Evolutionary conservation across 2,797 vertebrate genomes (phyloP).

Genomic region (Xiphorhynchus erythropygius): DNA sequence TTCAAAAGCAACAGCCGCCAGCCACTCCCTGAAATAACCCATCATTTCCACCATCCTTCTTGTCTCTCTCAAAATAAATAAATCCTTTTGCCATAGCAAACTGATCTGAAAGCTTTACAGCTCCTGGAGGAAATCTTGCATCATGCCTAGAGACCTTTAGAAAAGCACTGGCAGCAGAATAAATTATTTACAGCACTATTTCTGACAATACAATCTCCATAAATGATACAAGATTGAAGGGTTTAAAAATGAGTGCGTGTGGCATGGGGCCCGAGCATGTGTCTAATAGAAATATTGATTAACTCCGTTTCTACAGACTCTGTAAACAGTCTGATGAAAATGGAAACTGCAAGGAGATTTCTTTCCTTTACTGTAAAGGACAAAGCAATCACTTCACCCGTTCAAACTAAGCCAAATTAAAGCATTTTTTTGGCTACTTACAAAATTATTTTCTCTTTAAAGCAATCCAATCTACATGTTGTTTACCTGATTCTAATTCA

Average conservation of each 20-base stretch:
- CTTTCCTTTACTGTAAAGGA: neutral
- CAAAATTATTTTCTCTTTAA: slow-evolving; percentile 11
- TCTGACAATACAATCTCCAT: slow-evolving; percentile 69
- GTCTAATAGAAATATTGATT: slow-evolving; percentile 66
- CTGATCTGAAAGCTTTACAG: slow-evolving; percentile 52
- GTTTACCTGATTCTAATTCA: slow-evolving; percentile 30
- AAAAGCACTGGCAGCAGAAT: slow-evolving; percentile 63
- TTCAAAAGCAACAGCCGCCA: neutral
- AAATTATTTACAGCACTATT: slow-evolving; percentile 66
- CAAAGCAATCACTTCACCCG: neutral
- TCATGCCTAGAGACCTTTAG: slow-evolving; percentile 52
- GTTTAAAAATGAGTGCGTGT: slow-evolving; percentile 46
- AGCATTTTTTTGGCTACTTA: neutral
- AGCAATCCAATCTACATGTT: neutral
- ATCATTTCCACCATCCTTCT: slow-evolving; percentile 29
- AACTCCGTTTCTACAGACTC: neutral
- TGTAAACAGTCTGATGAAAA: slow-evolving; percentile 48
- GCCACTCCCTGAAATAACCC: slow-evolving; percentile 10
- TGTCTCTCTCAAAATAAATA: neutral
- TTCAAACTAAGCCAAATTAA: neutral
- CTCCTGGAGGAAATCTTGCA: slow-evolving; percentile 56
- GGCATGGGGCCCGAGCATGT: slow-evolving; percentile 26
- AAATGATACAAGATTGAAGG: slow-evolving; percentile 68
- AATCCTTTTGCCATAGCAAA: slow-evolving; percentile 11
- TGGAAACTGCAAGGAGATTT: neutral